Percentiles rank a stretch among this genome's conserved stretches.
Conservation (phyloP, 2,113 vertebrate genomes). For the Stercorarius parasiticus region DNA sequence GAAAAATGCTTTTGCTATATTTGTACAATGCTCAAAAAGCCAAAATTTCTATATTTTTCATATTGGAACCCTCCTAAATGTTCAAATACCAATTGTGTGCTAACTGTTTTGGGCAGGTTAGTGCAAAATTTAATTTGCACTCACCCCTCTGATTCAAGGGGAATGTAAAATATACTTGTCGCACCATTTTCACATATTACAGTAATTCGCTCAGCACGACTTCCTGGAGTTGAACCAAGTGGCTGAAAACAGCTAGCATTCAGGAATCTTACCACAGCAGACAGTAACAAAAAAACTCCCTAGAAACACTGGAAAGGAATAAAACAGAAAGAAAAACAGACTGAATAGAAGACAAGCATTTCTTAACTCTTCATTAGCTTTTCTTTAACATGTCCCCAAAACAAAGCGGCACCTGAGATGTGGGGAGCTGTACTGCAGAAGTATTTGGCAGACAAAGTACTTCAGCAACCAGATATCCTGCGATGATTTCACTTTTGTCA, state of each 20-base stretch:
- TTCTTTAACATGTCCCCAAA: neutral
- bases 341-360: neutral
- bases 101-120: neutral
- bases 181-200: slow-evolving; percentile 8
- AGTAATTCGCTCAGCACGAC: slow-evolving; percentile 21
- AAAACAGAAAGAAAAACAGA: neutral
- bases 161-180: slow-evolving; percentile 39
- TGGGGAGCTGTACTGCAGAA: neutral
- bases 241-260: neutral
- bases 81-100: neutral
- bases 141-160: neutral
- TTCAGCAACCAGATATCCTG: neutral
- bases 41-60: neutral
- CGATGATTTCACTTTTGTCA: neutral
- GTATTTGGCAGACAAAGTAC: neutral
- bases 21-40: neutral
- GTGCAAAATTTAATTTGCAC: slow-evolving; percentile 40
- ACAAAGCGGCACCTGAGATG: neutral
- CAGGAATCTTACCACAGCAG: neutral
- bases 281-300: neutral
- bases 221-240: slow-evolving; percentile 29
- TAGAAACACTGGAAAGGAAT: neutral
- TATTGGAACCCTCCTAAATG: neutral
- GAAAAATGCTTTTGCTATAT: neutral
- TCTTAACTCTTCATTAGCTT: neutral